Conservation (phyloP, 2,888 invertebrate species). For the Lumbricus terrestris region DNA sequence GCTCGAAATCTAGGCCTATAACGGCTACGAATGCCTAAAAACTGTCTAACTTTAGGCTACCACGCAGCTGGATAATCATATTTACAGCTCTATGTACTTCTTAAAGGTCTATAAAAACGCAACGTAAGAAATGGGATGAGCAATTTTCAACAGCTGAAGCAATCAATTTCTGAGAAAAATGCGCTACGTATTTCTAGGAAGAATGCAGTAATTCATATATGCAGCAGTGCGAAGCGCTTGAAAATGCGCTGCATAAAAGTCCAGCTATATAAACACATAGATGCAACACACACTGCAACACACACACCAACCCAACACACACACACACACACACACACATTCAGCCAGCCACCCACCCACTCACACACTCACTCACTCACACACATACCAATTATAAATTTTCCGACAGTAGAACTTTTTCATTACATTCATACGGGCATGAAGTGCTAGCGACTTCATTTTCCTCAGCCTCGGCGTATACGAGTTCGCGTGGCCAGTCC, state of each 20-base stretch:
- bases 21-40: neutral
- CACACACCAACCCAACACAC: no score
- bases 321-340: no score
- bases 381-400: no score
- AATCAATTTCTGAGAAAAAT: neutral
- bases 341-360: no score
- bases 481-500: no score
- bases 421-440: no score
- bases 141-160: neutral
- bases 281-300: neutral
- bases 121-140: neutral
- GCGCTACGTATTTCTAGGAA: neutral
- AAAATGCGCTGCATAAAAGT: neutral
- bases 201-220: neutral
- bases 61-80: neutral
- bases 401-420: no score
- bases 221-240: neutral
- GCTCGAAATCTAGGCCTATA: neutral
- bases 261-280: neutral
- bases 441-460: no score
- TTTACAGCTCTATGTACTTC: neutral
- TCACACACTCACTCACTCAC: no score
- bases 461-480: no score
- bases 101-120: neutral
- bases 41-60: neutral